Percentiles rank a stretch among this genome's conserved stretches.
phyloP scores from a whole-genome alignment of 2,888 invertebrate genomes.

The Melipona beecheii region DNA sequence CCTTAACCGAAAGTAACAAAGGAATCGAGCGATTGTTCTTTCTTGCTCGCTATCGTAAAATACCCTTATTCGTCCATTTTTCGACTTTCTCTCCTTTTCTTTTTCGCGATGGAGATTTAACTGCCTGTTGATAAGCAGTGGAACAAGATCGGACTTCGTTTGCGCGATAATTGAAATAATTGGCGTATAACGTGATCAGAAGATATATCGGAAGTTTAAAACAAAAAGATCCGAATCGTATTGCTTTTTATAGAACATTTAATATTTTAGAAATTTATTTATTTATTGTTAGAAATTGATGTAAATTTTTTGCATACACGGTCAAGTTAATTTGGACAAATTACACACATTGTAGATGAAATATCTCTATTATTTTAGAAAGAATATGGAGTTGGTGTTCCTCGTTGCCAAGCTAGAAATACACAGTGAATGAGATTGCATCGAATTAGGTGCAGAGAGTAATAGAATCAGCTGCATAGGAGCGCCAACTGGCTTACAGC shows the following conservation, averaged over 20 bases:
- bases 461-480: conserved; percentile 61
- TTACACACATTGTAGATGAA: too few species aligned
- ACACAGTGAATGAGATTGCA: conserved; percentile 26
- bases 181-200: not conserved
- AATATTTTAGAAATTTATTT: not conserved
- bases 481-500: conserved; percentile 61
- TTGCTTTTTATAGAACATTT: not conserved
- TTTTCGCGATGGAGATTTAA: not conserved
- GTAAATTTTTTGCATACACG: not conserved
- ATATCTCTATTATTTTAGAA: not conserved
- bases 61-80: not conserved
- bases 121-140: too few species aligned
- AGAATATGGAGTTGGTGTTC: not conserved
- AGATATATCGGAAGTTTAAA: not conserved
- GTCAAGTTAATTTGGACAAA: not conserved
- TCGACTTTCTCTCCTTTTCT: not conserved
- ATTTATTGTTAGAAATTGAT: not conserved
- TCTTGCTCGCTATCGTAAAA: conserved; percentile 27
- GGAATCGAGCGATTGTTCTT: conserved; percentile 40
- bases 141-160: too few species aligned
- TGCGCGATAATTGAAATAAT: not conserved
- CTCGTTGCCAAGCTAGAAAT: conserved; percentile 7
- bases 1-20: conserved; percentile 47
- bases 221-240: too few species aligned
- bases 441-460: conserved; percentile 62